phyloP scores from a whole-genome alignment of 1,140 invertebrate species.

The Ladona fulva region DNA sequence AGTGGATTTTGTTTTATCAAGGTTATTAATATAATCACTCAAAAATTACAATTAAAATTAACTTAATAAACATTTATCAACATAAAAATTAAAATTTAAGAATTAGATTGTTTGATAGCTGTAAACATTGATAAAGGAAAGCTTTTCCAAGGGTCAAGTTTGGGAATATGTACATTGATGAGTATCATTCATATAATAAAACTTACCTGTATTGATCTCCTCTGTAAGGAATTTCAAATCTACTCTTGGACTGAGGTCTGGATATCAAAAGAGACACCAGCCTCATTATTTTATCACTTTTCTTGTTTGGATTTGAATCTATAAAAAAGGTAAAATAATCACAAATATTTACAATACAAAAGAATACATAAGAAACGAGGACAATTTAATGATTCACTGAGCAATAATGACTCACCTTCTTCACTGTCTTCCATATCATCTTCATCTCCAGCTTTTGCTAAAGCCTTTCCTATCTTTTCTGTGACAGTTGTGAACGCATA shows the following conservation, averaged over 20 bases:
- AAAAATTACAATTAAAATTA: no score
- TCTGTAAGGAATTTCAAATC: constrained; percentile 57
- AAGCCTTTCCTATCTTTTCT: constrained; percentile 62
- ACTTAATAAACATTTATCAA: no score
- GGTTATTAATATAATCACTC: no score
- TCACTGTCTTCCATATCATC: background rate
- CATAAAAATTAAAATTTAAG: no score
- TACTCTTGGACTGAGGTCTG: constrained; percentile 50
- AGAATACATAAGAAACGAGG: background rate
- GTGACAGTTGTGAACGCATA: constrained; percentile 60
- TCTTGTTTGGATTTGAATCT: background rate
- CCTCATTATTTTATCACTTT: constrained; percentile 59
- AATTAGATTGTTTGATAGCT: no score
- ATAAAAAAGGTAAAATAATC: background rate
- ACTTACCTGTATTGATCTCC: constrained; percentile 51
- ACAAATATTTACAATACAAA: background rate
- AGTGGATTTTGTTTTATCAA: no score
- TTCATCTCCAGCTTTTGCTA: constrained; percentile 35
- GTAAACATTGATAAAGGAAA: no score
- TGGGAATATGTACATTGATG: no score
- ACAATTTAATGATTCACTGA: background rate
- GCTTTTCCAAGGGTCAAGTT: no score
- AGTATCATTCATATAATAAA: no score
- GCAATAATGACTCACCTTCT: background rate
- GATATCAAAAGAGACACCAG: constrained; percentile 57